Evolutionary conservation across 2,888 invertebrate species (phyloP), one percentile per base, ranked within the genome.

Genomic region (Tubulanus polymorphus): DNA sequence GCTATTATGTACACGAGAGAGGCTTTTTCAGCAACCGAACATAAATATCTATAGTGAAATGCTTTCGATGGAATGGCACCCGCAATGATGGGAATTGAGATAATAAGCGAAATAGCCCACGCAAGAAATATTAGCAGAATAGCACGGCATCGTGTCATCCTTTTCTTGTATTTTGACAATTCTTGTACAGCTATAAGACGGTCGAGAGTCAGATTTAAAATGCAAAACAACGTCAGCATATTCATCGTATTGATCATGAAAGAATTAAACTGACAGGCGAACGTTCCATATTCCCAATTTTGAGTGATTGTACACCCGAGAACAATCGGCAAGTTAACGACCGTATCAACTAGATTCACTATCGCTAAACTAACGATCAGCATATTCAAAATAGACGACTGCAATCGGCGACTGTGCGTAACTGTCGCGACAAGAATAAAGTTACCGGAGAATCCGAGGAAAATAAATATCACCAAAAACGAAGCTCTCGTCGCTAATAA

Each of bases 271-370:
- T 61, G 60, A 51, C 75, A 75, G 27, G 69, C 54, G 6, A 60
- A 26, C 1, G 59, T 57, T 5, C 68, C 69, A 48, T 68, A 68
- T 3, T 60, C 62, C 72, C 72, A 73, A 25, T 62, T 59, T 18
- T 61, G 61, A 3, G 64, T 54, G 18, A 70, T 59, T 12, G 67
- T 67, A 3, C 69, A 63, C 2, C 68, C 66, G 18, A 74, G 56
- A 1, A 73, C 60, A 5, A 75, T 51, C 1, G 73, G 61, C 69
- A 74, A 70, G 55, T 73, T 73, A 25, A 68, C 54, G 10, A 69
- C 37, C 56, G 70, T 68, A 55, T 74, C 71, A 23, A 69, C 56
- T 1, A 74, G 55, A 46, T 72, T 72, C 12, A 67, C 60, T 0
- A 67, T 60, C 1, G 69, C 69, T 48, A 71, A 37, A 55, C 71